Percentiles rank a stretch among this genome's conserved stretches.
Conservation (phyloP, 92 coral and sea anemone species). For the Zoanthus gigantus region DNA sequence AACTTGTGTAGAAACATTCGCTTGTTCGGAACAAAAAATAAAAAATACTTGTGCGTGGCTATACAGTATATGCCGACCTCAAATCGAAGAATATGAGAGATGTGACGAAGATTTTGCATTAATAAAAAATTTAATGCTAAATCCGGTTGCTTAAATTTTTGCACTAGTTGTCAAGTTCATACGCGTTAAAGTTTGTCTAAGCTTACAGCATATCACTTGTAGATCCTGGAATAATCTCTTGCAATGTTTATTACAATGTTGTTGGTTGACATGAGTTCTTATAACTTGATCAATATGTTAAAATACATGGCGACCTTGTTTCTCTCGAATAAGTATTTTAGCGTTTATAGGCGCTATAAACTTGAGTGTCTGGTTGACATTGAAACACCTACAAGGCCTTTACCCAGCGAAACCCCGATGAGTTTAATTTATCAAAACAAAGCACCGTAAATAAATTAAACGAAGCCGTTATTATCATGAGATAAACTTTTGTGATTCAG, state of each 20-base stretch:
- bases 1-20: not conserved
- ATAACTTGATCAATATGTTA: not conserved
- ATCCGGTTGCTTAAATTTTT: not conserved
- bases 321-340: not conserved
- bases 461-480: not conserved
- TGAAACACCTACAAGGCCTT: not conserved
- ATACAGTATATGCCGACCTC: not conserved
- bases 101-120: slow-evolving; percentile 5
- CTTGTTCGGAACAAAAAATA: not conserved
- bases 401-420: not conserved
- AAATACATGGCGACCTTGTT: not conserved
- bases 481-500: slow-evolving; percentile 12
- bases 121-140: not conserved
- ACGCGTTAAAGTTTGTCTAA: not conserved
- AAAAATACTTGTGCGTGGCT: slow-evolving; percentile 8
- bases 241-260: not conserved
- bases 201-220: not conserved
- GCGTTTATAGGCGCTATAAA: not conserved
- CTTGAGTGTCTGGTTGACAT: not conserved
- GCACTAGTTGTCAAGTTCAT: not conserved
- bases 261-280: slow-evolving; percentile 18
- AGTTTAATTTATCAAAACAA: slow-evolving; percentile 20
- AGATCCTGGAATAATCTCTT: not conserved
- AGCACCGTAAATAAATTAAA: not conserved
- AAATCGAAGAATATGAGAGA: not conserved